Base-by-base conservation (phyloP, 2,797 vertebrate species). In the Lutjanus campechanus region DNA sequence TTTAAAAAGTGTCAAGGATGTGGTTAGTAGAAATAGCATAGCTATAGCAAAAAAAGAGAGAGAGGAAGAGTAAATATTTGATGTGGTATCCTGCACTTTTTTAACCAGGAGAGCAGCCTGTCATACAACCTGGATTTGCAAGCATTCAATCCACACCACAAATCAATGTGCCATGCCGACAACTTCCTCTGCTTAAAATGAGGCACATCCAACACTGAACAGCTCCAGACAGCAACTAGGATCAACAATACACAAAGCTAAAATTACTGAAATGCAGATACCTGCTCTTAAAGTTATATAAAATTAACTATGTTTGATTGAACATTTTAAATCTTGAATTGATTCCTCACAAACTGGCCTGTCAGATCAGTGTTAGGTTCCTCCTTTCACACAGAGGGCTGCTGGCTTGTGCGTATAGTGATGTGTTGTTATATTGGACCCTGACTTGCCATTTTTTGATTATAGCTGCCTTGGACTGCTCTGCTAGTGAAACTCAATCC, bases 81-180 rank as follows among this genome's bases (percentile, higher is more conserved):
- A 86, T 78, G 69, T 65, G 22, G 17, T 19, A 51, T 69, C 58
- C 51, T 29, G 59, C 66, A 68, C 50, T 44, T 64, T 63, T 53
- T 46, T 44, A 75, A 11, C 58, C 54, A 46, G 62, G 5, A 70
- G 51, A 73, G 68, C 4, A 56, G 49, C 19, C 69, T 59, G 63
- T 41, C 51, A 59, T 20, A 53, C 22, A 62, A 72, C 6, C 25
- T 43, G 70, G 54, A 80, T 81, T 76, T 70, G 49, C 25, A 69
- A 73, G 66, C 59, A 20, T 41, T 69, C 51, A 54, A 22, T 75
- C 17, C 51, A 59, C 64, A 66, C 46, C 25, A 46, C 55, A 53
- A 50, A 72, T 85, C 70, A 65, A 69, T 55, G 54, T 64, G 40
- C 59, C 29, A 13, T 55, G 60, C 19, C 1, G 11, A 67, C 25